A percentile compares a stretch with the other conserved stretches of the same genome.
These are phyloP conservation scores for Littorina saxatilis DNA, from an alignment of 1,140 invertebrate genomes.

Conservation along the genomic window DNA sequence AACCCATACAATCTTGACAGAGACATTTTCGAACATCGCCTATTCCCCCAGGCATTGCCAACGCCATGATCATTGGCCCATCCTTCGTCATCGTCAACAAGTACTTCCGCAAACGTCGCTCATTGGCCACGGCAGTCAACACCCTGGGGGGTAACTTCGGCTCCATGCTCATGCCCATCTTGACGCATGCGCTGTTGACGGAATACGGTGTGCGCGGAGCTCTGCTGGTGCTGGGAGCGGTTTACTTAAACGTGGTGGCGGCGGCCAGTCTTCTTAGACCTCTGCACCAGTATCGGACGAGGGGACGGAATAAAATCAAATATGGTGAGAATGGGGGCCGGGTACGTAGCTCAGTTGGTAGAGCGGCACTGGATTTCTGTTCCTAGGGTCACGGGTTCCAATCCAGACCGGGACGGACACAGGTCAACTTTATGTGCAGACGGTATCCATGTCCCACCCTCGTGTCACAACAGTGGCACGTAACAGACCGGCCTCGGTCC, in stretches of 20 bases:
- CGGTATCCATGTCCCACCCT: too few species aligned
- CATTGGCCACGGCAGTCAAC: constrained; percentile 49
- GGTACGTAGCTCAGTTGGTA: too few species aligned
- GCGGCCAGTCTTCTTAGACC: constrained; percentile 34
- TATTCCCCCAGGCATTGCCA: constrained; percentile 47
- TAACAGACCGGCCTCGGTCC: too few species aligned
- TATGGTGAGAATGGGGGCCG: too few species aligned
- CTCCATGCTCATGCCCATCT: constrained; percentile 43
- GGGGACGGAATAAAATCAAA: not conserved
- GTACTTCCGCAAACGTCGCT: constrained; percentile 55
- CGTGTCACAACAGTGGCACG: too few species aligned
- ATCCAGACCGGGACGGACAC: too few species aligned
- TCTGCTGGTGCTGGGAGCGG: constrained; percentile 84
- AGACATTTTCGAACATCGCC: too few species aligned
- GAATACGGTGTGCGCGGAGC: constrained; percentile 54
- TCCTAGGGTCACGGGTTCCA: too few species aligned
- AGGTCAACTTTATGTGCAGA: too few species aligned
- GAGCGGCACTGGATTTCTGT: too few species aligned
- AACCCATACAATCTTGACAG: too few species aligned
- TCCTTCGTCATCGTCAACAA: constrained; percentile 49
- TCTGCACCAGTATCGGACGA: not conserved
- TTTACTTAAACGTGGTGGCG: constrained; percentile 40
- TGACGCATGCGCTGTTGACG: constrained; percentile 48
- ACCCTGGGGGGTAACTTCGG: constrained; percentile 49
- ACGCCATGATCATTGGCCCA: constrained; percentile 45